Conservation (phyloP, 2,797 vertebrate species). For the Scolopax rusticola region DNA sequence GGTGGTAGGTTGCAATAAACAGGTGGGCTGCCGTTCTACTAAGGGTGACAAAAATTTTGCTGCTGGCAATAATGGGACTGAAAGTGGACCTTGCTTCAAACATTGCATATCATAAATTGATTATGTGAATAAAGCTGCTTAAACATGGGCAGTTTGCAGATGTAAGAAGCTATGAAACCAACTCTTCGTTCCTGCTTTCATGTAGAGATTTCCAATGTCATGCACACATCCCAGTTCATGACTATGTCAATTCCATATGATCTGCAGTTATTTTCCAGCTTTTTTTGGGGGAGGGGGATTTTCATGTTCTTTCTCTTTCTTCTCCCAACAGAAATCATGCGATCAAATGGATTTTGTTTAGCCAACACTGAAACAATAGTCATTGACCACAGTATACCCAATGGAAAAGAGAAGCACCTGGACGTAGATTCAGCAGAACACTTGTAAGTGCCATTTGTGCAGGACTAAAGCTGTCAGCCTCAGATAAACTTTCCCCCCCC, state of each 20-base stretch:
- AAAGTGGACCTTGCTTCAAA: background rate
- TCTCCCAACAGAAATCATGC: constrained; percentile 91
- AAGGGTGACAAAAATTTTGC: background rate
- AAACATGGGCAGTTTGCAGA: background rate
- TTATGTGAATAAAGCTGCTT: background rate
- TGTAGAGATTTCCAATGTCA: background rate
- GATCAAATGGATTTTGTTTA: constrained; percentile 97
- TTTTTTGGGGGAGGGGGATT: background rate
- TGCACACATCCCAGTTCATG: background rate
- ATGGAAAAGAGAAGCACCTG: constrained; percentile 90
- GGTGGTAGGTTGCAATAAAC: background rate
- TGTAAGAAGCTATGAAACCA: background rate
- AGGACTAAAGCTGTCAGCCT: background rate
- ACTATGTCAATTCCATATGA: background rate
- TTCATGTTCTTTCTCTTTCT: constrained; percentile 27
- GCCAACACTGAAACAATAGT: constrained; percentile 98
- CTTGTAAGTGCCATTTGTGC: constrained; percentile 81
- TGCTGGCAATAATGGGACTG: background rate
- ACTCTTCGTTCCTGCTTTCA: background rate
- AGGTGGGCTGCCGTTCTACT: background rate
- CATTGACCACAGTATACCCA: constrained; percentile 89
- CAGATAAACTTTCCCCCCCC: accelerated
- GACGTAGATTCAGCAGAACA: constrained; percentile 89
- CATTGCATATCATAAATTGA: background rate
- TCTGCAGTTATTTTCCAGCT: background rate